Evolutionary conservation across 2,888 invertebrate species (phyloP).

Genomic region (Diaperis boleti): DNA sequence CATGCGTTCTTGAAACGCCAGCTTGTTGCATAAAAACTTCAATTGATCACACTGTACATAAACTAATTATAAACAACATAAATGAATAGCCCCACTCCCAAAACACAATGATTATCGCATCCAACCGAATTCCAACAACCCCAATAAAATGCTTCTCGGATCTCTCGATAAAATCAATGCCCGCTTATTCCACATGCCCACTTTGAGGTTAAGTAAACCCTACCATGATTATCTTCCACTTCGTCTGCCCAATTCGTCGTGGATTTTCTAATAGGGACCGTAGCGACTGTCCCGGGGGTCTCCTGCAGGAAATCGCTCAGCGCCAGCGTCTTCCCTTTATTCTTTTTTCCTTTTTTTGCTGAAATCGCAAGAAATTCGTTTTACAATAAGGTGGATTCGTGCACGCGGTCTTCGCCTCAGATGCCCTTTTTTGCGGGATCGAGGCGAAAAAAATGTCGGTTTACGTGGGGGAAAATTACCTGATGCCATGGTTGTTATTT

Average conservation of each 20-base stretch:
- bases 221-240: conserved; percentile 83
- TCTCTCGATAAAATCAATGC: conserved; percentile 19
- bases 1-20: too few relatives aligned
- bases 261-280: conserved; percentile 71
- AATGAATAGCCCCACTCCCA: too few relatives aligned
- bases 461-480: conserved; percentile 48
- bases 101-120: too few relatives aligned
- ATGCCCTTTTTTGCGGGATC: background rate
- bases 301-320: conserved; percentile 86
- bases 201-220: conserved; percentile 51
- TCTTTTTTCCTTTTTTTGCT: conserved; percentile 89
- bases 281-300: conserved; percentile 69
- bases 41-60: too few relatives aligned
- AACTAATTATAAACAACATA: too few relatives aligned
- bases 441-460: background rate
- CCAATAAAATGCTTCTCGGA: too few relatives aligned
- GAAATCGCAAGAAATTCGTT: conserved; percentile 51
- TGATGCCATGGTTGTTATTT: conserved; percentile 55
- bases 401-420: conserved; percentile 33
- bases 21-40: too few relatives aligned
- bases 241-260: conserved; percentile 81
- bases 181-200: conserved; percentile 17
- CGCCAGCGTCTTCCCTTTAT: conserved; percentile 85
- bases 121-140: too few relatives aligned
- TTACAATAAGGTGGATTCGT: conserved; percentile 26